Evolutionary conservation across 2,888 invertebrate species (phyloP), one percentile per base, ranked within the genome.

Genomic region (Drosophila vallismaia): DNA sequence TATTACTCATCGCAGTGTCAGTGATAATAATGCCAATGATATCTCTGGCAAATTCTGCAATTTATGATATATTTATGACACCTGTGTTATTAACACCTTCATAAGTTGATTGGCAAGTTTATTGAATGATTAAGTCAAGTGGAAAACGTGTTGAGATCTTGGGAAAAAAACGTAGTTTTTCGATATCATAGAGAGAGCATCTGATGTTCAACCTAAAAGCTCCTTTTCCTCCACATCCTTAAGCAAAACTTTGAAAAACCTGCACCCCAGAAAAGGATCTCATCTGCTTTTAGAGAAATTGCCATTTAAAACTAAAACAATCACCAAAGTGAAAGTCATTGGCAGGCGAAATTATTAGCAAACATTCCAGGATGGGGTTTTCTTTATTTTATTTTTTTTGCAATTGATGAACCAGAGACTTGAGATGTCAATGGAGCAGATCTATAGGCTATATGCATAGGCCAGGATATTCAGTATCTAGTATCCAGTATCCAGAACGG

Each of bases 301-400:
- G 5, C 19, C 14, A 6, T 24, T 12, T 28, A 14, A 40, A 29
- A 46, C 40, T 24, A 28, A 9, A 60, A 53, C 12, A 1, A n/a
- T n/a, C 48, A 55, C 31, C 38, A 53, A 44, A 33, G 14, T 12
- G n/a, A 28, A 53, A 69, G 51, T 58, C 14, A 51, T 56, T 68
- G 10, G 19, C 48, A n/a, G 19, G 9, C 24, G 14, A 28, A 68
- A 57, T 69, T 57, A 57, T 69, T 49, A 52, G 36, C 31, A 31
- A 12, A 57, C 56, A 42, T 42, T 46, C 4, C 9, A 14, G 56
- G 29, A 28, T 55, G 10, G 28, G 28, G 10, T 26, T 40, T 46
- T 28, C 31, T 38, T 14, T 6, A 10, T 7, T 29, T 14, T 6
- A 10, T 6, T 29, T 66, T 40, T 6, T 49, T 24, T 36, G 24